These are phyloP conservation scores for Druon quercuslanigerum DNA, from an alignment of 1,140 invertebrate species.

Conservation along the genomic window DNA sequence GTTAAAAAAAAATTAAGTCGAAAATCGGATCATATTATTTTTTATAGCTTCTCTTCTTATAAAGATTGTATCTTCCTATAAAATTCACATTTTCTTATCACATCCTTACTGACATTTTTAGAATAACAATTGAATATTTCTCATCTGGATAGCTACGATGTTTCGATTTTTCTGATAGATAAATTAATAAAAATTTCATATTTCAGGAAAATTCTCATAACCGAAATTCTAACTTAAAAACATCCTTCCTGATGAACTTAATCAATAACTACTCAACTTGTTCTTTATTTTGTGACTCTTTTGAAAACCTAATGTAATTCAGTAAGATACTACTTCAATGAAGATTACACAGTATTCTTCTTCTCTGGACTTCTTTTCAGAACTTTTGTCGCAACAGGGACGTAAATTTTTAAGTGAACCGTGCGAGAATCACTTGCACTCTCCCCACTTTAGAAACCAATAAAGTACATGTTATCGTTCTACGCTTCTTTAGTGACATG, in stretches of 20 bases:
- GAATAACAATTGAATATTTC: too few species aligned
- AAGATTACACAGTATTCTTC: not conserved
- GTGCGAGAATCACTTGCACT: not conserved
- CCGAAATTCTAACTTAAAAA: not conserved
- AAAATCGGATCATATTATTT: too few species aligned
- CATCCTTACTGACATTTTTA: too few species aligned
- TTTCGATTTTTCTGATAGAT: too few species aligned
- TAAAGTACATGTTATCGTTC: not conserved
- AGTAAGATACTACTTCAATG: not conserved
- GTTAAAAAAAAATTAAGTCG: too few species aligned
- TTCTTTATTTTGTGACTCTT: not conserved
- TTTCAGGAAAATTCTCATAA: not conserved
- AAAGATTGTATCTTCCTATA: too few species aligned
- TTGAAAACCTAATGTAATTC: not conserved
- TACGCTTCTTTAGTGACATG: not conserved
- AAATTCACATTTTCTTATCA: too few species aligned
- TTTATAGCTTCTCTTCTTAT: too few species aligned
- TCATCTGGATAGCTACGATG: too few species aligned
- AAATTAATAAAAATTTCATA: too few species aligned
- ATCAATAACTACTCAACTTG: not conserved
- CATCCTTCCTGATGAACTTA: not conserved
- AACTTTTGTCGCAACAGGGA: not conserved
- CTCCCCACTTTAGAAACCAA: not conserved
- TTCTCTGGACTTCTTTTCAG: not conserved
- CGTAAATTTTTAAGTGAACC: not conserved